Base-by-base conservation (phyloP, 2,113 vertebrate genomes). In the Microtus montanus region DNA sequence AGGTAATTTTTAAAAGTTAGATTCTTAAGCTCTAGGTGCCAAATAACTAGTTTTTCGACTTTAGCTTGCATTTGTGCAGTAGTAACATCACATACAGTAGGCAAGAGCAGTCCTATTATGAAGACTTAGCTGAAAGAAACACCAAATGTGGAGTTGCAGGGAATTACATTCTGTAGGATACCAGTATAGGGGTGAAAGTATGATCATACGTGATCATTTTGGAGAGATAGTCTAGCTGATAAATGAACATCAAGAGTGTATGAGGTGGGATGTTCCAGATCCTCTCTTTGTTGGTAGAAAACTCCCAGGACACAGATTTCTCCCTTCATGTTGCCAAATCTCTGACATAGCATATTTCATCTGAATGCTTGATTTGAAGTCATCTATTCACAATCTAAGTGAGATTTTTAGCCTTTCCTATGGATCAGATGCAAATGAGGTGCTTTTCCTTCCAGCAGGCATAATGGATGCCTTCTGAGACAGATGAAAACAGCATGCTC, bases 401-500 rank as follows among this genome's bases (percentile, higher is more conserved):
- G 44, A 30, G 20, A 47, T 86, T 87, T 66, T 70, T 89, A 74
- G 38, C 49, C 14, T 92, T 91, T 70, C 5, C 74, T 41, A 17
- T 2, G 35, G 5, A 19, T 66, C 47, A 44, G 14, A 95, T 30
- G 19, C 54, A 94, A 94, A 91, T 52, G 14, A 93, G 20, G 7
- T 58, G 52, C 41, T 64, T 49, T 0, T 89, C 52, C 70, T 82
- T 96, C n/a, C 54, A 94, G 63, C 12, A 86, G 41, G 58, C 91
- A 87, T 33, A 63, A 64, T 2, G 86, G 38, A 78, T 75, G 33
- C 15, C 49, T 92, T 70, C 68, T 17, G 83, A 89, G 47, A 10
- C 28, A 90, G 44, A 94, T 54, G 44, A 96, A 82, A 95, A 38
- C 80, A 94, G 26, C 24, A 54, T 78, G 52, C 52, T 85, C 74